Evolutionary conservation across 2,888 invertebrate species (phyloP).

Genomic region (Bombylius major): DNA sequence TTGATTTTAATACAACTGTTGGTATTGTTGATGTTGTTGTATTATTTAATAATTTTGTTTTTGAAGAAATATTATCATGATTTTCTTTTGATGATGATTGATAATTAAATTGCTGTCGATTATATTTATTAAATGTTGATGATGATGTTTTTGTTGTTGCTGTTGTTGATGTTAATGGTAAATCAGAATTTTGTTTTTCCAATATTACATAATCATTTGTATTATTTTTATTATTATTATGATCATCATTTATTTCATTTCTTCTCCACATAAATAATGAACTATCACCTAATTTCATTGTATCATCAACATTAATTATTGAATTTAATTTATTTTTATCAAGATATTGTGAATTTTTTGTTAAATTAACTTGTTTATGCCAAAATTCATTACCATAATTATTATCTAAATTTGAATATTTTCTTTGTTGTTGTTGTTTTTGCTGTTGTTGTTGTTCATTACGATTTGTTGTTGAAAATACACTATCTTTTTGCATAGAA

Average conservation of each 20-base stretch:
- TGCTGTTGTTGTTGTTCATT: neutral
- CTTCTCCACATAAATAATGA: slow-evolving; percentile 9
- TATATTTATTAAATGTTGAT: slow-evolving; percentile 6
- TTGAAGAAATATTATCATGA: too few relatives aligned
- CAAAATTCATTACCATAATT: neutral
- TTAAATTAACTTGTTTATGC: too few relatives aligned
- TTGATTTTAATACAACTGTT: too few relatives aligned
- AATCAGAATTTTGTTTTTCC: too few relatives aligned
- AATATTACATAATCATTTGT: neutral
- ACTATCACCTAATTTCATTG: slow-evolving; percentile 6
- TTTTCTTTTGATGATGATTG: too few relatives aligned
- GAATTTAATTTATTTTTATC: slow-evolving; percentile 28
- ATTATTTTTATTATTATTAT: slow-evolving; percentile 4
- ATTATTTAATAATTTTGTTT: too few relatives aligned
- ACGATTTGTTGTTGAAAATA: neutral
- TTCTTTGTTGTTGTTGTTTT: neutral
- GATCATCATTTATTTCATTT: slow-evolving; percentile 6
- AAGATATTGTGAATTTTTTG: slow-evolving; percentile 13
- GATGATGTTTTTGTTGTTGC: slow-evolving; percentile 28
- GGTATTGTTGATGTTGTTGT: neutral
- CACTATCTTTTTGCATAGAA: neutral
- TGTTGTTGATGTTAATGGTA: slow-evolving; percentile 16
- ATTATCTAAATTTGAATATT: neutral
- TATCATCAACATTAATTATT: slow-evolving; percentile 10
- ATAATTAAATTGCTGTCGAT: too few relatives aligned